phyloP scores from a whole-genome alignment of 2,113 vertebrate species.

The Osmerus eperlanus region DNA sequence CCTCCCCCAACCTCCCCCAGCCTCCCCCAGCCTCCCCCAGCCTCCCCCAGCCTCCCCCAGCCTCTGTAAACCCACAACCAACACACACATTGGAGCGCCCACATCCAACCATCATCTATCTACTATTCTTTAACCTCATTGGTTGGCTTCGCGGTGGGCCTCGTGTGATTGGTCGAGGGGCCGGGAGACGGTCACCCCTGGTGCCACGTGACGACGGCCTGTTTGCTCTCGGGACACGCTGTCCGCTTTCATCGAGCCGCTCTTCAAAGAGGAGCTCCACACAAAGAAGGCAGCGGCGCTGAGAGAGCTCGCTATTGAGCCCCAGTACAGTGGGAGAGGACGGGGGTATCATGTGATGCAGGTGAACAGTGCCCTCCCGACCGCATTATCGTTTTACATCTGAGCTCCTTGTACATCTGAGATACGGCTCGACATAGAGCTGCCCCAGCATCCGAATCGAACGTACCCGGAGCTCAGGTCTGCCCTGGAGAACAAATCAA shows the following conservation, averaged over 20 bases:
- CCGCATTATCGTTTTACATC: constrained; percentile 1
- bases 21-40: no score
- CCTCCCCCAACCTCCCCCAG: no score
- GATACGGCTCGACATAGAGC: no score
- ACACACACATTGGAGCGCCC: neutral
- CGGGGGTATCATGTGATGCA: constrained; percentile 25
- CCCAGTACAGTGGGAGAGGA: constrained; percentile 39
- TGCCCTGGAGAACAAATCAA: neutral
- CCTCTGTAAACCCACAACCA: neutral
- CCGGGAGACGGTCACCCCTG: constrained; percentile 42
- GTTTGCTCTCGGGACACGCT: constrained; percentile 44
- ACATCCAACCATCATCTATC: neutral
- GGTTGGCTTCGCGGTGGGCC: constrained; percentile 40
- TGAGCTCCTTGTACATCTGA: neutral
- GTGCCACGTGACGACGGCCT: constrained; percentile 51
- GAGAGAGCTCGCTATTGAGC: constrained; percentile 32
- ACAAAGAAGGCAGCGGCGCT: neutral
- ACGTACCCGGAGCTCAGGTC: neutral
- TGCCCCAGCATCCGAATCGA: no score
- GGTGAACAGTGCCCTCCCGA: constrained; percentile 13
- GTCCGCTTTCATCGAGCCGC: constrained; percentile 20
- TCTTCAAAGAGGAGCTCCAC: constrained; percentile 39
- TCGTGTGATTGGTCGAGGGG: constrained; percentile 29
- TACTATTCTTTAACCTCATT: constrained; percentile 7
- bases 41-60: no score